These are phyloP conservation scores for Scomber colias DNA, from an alignment of 2,113 vertebrate genomes.

Conservation along the genomic window DNA sequence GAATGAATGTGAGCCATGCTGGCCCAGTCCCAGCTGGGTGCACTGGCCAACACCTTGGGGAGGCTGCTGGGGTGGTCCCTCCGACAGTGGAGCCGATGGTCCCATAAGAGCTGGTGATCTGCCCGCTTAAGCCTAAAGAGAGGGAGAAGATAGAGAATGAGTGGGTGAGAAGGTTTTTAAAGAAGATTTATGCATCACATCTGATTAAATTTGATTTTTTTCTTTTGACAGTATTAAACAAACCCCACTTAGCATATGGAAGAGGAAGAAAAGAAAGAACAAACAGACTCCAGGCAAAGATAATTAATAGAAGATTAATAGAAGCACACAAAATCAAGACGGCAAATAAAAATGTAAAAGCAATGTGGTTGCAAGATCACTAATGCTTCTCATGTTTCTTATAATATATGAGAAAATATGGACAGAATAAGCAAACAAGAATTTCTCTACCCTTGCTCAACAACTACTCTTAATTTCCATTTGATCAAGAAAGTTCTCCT, in stretches of 20 bases:
- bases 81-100: slow-evolving; percentile 90
- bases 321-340: background rate
- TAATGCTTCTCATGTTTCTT: background rate
- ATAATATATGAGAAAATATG: background rate
- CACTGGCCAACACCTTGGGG: slow-evolving; percentile 93
- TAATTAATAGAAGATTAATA: background rate
- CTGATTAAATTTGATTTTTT: background rate
- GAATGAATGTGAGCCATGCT: slow-evolving; percentile 92
- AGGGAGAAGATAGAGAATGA: background rate
- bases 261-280: background rate
- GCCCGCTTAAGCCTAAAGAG: slow-evolving; percentile 89
- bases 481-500: too few relatives aligned
- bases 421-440: too few relatives aligned
- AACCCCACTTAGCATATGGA: background rate
- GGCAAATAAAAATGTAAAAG: background rate
- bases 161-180: background rate
- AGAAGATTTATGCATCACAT: background rate
- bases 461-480: too few relatives aligned
- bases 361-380: background rate
- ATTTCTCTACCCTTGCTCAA: too few relatives aligned
- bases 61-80: slow-evolving; percentile 87
- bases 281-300: background rate
- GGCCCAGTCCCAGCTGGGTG: slow-evolving; percentile 94
- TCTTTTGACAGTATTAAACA: background rate
- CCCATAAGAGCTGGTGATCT: slow-evolving; percentile 94